phyloP scores from a whole-genome alignment of 1,140 invertebrate genomes.

The Pseudomyrmex sp. region DNA sequence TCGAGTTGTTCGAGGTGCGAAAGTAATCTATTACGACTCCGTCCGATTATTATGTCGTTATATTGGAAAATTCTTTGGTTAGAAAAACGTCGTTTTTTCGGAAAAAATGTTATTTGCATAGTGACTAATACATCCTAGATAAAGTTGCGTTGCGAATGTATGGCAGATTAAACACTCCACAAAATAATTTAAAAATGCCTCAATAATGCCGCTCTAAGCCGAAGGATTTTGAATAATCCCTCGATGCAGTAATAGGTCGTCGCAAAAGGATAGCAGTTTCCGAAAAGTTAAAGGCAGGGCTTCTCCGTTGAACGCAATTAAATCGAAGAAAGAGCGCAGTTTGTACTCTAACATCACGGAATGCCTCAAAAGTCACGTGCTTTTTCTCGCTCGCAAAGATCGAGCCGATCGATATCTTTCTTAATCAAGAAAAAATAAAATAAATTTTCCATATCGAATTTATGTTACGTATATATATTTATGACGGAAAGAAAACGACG shows the following conservation, averaged over 20 bases:
- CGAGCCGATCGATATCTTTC: no score
- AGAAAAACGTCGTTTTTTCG: not conserved
- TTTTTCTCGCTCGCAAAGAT: not conserved
- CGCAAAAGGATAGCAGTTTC: constrained; percentile 29
- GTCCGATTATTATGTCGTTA: not conserved
- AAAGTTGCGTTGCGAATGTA: not conserved
- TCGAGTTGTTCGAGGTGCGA: not conserved
- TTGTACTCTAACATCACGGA: not conserved
- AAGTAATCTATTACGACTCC: not conserved
- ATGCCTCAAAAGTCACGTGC: not conserved
- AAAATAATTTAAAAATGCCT: not conserved
- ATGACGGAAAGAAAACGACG: no score
- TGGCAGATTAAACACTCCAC: not conserved
- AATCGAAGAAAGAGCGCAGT: constrained; percentile 45
- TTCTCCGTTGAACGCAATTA: constrained; percentile 21
- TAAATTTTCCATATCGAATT: no score
- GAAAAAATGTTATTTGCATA: not conserved
- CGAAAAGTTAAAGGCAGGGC: constrained; percentile 22
- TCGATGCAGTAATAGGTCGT: constrained; percentile 20
- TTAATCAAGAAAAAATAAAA: no score
- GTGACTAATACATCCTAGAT: not conserved
- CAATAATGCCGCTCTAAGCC: constrained; percentile 3
- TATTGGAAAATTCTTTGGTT: not conserved
- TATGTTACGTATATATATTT: no score
- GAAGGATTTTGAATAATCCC: constrained; percentile 12